Evolutionary conservation across 2,113 vertebrate species (phyloP).

Genomic region (Solea solea): DNA sequence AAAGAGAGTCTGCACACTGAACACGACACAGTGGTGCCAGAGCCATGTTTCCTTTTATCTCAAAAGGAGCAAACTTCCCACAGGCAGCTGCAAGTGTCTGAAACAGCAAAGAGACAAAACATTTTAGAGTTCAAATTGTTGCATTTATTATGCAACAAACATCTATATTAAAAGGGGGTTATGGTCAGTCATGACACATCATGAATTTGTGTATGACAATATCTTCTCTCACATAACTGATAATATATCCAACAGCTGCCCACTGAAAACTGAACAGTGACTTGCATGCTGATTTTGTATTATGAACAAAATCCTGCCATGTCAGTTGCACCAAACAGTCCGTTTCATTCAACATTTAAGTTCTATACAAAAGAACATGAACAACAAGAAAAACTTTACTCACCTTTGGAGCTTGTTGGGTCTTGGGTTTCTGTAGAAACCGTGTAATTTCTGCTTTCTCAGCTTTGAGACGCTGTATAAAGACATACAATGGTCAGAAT

Average conservation of each 20-base stretch:
- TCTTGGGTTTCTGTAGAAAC: constrained; percentile 96
- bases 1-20: constrained; percentile 79
- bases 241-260: no score
- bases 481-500: background rate
- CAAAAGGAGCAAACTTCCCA: constrained; percentile 98
- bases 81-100: constrained; percentile 94
- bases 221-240: no score
- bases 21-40: constrained; percentile 89
- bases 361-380: no score
- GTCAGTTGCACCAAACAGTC: no score
- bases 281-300: no score
- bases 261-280: no score
- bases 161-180: no score
- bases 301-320: no score
- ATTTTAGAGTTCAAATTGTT: background rate
- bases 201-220: no score
- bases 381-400: background rate
- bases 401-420: constrained; percentile 92
- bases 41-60: constrained; percentile 95
- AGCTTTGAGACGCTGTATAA: constrained; percentile 89
- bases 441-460: constrained; percentile 95
- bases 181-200: no score
- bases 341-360: no score
- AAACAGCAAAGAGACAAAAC: background rate
- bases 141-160: no score